These are phyloP conservation scores for Pseudocheirus occidentalis DNA, from an alignment of 2,797 vertebrate genomes.

Conservation along the genomic window DNA sequence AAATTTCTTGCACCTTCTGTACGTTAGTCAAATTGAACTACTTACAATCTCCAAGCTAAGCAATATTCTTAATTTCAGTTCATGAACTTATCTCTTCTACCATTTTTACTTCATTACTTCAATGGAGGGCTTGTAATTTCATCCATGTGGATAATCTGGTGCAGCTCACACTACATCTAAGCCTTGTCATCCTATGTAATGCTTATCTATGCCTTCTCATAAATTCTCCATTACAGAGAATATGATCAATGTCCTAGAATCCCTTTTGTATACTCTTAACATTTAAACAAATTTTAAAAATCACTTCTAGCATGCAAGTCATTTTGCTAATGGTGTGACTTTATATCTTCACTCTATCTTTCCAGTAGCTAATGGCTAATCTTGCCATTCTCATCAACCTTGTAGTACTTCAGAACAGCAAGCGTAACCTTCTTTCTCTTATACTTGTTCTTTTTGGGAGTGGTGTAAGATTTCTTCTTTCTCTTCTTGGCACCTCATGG, in stretches of 20 bases:
- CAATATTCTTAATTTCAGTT: neutral
- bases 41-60: neutral
- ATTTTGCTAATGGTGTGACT: neutral
- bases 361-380: too few species aligned
- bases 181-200: neutral
- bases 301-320: neutral
- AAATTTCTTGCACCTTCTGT: neutral
- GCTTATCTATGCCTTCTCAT: neutral
- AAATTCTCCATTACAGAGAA: neutral
- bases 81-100: neutral
- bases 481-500: too few species aligned
- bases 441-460: too few species aligned
- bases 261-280: neutral
- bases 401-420: too few species aligned
- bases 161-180: neutral
- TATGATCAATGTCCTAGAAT: neutral
- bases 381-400: too few species aligned
- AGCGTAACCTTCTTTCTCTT: too few species aligned
- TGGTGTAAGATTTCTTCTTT: too few species aligned
- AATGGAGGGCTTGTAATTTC: neutral
- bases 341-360: neutral
- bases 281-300: neutral
- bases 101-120: neutral
- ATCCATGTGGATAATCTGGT: neutral
- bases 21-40: neutral